Conservation (phyloP, 2,888 invertebrate genomes). For the Arrhopalites spinosus region DNA sequence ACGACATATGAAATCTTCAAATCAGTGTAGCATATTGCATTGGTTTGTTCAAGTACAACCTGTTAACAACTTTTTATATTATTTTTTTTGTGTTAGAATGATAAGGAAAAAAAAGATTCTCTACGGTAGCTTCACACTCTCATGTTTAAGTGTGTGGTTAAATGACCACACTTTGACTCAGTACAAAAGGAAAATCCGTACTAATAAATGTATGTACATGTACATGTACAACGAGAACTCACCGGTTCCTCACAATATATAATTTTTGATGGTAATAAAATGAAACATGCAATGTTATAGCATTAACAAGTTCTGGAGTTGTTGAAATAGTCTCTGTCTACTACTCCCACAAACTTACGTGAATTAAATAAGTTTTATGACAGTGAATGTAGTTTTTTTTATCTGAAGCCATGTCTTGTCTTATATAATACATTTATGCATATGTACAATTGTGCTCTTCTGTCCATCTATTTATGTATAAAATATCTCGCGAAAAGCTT, state of each 20-base stretch:
- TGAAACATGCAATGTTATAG: background rate
- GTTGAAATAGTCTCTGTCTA: background rate
- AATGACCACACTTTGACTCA: background rate
- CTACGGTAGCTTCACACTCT: too few relatives aligned
- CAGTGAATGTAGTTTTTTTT: conserved; percentile 13
- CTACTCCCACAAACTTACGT: conserved; percentile 14
- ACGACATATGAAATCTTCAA: background rate
- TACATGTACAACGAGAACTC: too few relatives aligned
- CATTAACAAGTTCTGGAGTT: conserved; percentile 7
- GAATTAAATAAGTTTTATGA: conserved; percentile 3
- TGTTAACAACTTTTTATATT: background rate
- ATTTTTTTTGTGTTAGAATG: too few relatives aligned
- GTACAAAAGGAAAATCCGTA: background rate
- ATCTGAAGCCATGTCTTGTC: background rate
- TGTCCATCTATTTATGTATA: background rate
- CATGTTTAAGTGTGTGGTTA: background rate
- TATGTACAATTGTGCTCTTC: too few relatives aligned
- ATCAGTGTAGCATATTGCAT: background rate
- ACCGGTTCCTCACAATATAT: conserved; percentile 1
- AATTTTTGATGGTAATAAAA: conserved; percentile 4
- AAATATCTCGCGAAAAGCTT: background rate
- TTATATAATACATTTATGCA: too few relatives aligned
- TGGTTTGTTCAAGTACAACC: background rate
- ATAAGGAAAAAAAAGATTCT: too few relatives aligned
- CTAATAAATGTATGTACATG: background rate